Conservation (phyloP, 2,113 vertebrate species). For the Ceyx margarethae region DNA sequence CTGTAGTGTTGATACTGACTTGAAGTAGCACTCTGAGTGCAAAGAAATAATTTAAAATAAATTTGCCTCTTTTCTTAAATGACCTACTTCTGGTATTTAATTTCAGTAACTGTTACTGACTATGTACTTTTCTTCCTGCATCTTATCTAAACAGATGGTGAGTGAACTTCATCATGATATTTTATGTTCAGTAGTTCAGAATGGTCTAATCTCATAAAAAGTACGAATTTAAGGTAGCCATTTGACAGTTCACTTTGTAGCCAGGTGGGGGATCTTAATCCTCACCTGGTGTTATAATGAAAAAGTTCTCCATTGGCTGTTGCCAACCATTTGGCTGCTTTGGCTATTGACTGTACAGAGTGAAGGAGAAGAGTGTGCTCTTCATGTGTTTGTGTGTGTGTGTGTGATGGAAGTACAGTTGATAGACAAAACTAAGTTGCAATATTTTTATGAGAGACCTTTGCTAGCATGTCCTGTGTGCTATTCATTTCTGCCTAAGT, state of each 20-base stretch:
- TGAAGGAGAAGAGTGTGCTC: neutral
- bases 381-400: neutral
- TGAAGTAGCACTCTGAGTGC: neutral
- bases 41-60: neutral
- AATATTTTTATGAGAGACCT: constrained; percentile 77
- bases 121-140: constrained; percentile 73
- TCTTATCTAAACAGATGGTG: constrained; percentile 85
- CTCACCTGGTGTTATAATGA: neutral
- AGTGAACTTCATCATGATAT: constrained; percentile 77
- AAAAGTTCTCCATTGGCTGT: neutral
- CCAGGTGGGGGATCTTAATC: constrained; percentile 10
- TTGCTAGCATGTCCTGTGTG: constrained; percentile 76
- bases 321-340: constrained; percentile 29
- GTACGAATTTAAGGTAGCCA: constrained; percentile 50
- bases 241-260: constrained; percentile 20
- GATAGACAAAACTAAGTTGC: constrained; percentile 42
- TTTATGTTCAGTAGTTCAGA: constrained; percentile 58
- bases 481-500: constrained; percentile 53
- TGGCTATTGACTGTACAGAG: constrained; percentile 67
- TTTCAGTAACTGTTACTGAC: constrained; percentile 63
- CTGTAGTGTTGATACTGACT: neutral
- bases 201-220: constrained; percentile 80
- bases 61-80: neutral
- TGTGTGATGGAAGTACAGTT: constrained; percentile 42
- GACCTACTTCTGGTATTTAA: neutral